A percentile compares a stretch with the other conserved stretches of the same genome.
These are phyloP conservation scores for Ptychobarbus kaznakovi DNA, from an alignment of 2,797 vertebrate genomes.

Conservation along the genomic window DNA sequence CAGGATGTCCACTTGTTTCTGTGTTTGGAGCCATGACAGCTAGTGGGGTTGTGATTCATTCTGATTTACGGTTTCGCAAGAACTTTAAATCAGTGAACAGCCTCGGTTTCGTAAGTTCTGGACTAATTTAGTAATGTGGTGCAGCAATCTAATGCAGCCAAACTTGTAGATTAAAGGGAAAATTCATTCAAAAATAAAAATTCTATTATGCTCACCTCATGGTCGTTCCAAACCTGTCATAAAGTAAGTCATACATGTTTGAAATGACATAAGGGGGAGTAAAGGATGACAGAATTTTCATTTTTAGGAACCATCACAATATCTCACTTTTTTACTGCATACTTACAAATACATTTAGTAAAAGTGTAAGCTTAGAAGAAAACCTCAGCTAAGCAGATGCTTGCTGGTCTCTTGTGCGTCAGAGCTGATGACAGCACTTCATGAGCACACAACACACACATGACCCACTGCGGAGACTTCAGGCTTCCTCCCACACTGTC, in stretches of 20 bases:
- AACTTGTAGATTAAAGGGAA: background rate
- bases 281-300: background rate
- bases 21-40: conserved; percentile 32
- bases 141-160: background rate
- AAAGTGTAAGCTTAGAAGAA: conserved; percentile 7
- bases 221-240: background rate
- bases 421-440: conserved; percentile 79
- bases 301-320: background rate
- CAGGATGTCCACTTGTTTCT: conserved; percentile 55
- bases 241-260: background rate
- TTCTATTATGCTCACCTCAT: background rate
- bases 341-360: background rate
- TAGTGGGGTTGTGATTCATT: conserved; percentile 46
- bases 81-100: conserved; percentile 5
- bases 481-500: conserved; percentile 51
- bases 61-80: conserved; percentile 30
- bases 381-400: conserved; percentile 74
- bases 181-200: background rate
- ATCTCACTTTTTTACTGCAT: background rate
- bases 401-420: conserved; percentile 81
- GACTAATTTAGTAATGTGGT: background rate
- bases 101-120: background rate
- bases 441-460: conserved; percentile 80
- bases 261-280: background rate
- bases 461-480: conserved; percentile 75